phyloP scores from a whole-genome alignment of 1,140 invertebrate genomes.

The Trichonephila clavata region DNA sequence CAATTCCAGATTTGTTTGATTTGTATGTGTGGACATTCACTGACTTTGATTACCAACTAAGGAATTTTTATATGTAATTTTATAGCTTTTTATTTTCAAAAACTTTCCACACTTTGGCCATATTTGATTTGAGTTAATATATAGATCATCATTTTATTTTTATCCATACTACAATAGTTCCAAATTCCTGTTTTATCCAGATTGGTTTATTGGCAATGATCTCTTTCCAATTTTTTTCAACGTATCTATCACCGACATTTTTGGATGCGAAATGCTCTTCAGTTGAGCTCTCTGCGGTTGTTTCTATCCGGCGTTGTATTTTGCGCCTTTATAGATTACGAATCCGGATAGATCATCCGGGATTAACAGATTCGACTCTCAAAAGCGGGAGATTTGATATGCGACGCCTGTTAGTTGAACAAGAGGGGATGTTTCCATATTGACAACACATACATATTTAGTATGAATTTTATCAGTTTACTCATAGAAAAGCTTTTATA shows the following conservation, averaged over 20 bases:
- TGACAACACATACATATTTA: not conserved
- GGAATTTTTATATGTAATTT: no score
- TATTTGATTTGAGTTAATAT: no score
- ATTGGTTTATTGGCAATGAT: no score
- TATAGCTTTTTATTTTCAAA: no score
- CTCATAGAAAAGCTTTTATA: not conserved
- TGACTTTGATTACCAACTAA: no score
- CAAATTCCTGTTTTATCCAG: no score
- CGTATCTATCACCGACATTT: not conserved
- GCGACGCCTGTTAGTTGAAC: conserved; percentile 52
- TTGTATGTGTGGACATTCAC: no score
- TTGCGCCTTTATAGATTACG: conserved; percentile 70
- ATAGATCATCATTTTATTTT: no score
- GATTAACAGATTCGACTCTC: conserved; percentile 67
- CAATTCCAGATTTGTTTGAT: no score
- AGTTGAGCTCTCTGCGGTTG: conserved; percentile 47
- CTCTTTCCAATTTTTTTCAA: not conserved
- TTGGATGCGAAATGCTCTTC: not conserved
- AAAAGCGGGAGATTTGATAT: conserved; percentile 68
- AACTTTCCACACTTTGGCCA: no score
- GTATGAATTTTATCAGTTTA: not conserved
- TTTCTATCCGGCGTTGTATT: conserved; percentile 51
- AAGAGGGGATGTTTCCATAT: conserved; percentile 54
- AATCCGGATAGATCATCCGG: conserved; percentile 66
- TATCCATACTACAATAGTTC: no score